Base-by-base conservation (phyloP, 2,888 invertebrate species). In the Euplexia lucipara region DNA sequence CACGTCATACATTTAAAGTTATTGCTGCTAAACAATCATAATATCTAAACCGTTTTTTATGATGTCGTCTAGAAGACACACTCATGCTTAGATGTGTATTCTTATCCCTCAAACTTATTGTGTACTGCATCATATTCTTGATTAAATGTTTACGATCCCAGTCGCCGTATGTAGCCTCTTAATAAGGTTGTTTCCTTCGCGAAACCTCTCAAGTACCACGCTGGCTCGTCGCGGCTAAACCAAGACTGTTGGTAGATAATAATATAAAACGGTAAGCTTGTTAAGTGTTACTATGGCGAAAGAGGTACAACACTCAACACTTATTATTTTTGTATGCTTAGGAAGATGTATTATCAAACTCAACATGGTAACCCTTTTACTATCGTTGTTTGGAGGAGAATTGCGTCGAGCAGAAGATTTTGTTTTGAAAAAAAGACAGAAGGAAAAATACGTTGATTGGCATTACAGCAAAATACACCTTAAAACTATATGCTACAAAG, bases 201-300 rank as follows among this genome's bases (percentile, higher is more conserved):
- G 82, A 82, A 82, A 74, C 81, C 82, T 68, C 67, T 59, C 75
- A 82, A 83, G 75, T 68, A 66, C n/a, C 51, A 65, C 63, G 67
- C 61, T 53, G 48, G 44, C 42, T 44, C 66, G 58, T 64, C 68
- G 63, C 64, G 64, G 67, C 70, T 74, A 47, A 69, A 69, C 73
- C 68, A 76, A 76, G 81, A 75, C 67, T 44, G 73, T 47, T 30
- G 47, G 60, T 54, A 58, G 65, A 75, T 83, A 82, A 82, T 82
- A 81, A 79, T 81, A 81, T 81, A 76, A 65, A 78, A 61, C 82
- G 70, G 49, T 82, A 83, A 83, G 75, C 82, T 65, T 71, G 76
- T 83, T 82, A 83, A 47, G 70, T 71, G 63, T 71, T 49, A 60
- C 74, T 14, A 63, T 61, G n/a, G n/a, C n/a, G 47, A 54, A 58